phyloP scores from a whole-genome alignment of 2,888 invertebrate species.

The Pherbina coryleti region DNA sequence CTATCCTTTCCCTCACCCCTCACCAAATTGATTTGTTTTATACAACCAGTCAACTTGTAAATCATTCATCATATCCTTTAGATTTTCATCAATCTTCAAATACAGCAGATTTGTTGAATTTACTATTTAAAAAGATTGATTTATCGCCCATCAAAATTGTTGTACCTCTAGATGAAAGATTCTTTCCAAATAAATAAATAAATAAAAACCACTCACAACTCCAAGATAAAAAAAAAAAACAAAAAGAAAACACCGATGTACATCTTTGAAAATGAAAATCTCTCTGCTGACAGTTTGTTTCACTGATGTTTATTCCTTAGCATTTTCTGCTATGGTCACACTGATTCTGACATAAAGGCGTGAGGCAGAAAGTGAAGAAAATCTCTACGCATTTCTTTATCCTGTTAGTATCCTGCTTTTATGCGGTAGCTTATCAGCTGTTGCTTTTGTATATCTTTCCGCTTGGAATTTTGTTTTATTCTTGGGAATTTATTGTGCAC shows the following conservation, averaged over 20 bases:
- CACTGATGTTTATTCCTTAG: not conserved
- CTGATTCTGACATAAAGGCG: not conserved
- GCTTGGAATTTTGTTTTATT: not conserved
- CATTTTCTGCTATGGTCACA: not conserved
- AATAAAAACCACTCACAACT: not conserved
- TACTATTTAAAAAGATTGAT: too few relatives aligned
- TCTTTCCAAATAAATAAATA: not conserved
- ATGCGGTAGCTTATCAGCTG: not conserved
- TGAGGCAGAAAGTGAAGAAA: constrained; percentile 15
- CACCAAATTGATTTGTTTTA: too few relatives aligned
- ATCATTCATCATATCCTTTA: too few relatives aligned
- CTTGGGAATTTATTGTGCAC: not conserved
- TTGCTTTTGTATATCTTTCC: not conserved
- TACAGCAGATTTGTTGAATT: too few relatives aligned
- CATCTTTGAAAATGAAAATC: constrained; percentile 16
- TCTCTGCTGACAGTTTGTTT: constrained; percentile 29
- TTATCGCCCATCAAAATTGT: not conserved
- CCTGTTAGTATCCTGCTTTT: constrained; percentile 11
- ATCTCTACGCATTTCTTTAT: not conserved
- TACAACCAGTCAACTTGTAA: too few relatives aligned
- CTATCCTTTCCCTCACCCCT: too few relatives aligned
- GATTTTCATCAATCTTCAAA: too few relatives aligned
- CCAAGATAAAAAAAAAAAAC: not conserved
- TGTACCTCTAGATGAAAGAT: constrained; percentile 3
- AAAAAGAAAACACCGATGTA: not conserved